Percentiles rank a stretch among this genome's conserved stretches.
These are phyloP conservation scores for Ochropleura plecta DNA, from an alignment of 2,888 invertebrate genomes.

Conservation along the genomic window DNA sequence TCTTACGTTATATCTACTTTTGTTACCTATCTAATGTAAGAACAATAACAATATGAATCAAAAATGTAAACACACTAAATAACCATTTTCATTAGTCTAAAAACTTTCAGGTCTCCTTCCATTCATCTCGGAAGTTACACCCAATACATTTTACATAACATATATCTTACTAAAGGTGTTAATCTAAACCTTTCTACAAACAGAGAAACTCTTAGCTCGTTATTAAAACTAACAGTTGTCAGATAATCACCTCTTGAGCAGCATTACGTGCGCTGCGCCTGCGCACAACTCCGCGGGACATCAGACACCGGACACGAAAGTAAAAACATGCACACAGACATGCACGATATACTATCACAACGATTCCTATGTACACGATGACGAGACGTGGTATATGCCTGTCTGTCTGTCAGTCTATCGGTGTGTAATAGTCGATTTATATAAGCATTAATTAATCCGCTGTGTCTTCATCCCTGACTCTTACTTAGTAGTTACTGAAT, in stretches of 20 bases:
- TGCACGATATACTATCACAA: slow-evolving; percentile 12
- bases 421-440: not conserved
- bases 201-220: slow-evolving; percentile 6
- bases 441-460: not conserved
- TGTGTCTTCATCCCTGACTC: too few relatives aligned
- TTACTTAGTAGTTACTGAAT: too few relatives aligned
- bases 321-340: slow-evolving; percentile 49
- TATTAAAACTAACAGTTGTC: slow-evolving; percentile 36
- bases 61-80: not conserved
- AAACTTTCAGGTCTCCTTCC: slow-evolving; percentile 10
- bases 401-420: not conserved
- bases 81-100: not conserved
- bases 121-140: slow-evolving; percentile 1
- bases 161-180: slow-evolving; percentile 2
- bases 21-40: not conserved
- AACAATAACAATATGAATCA: not conserved
- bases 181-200: slow-evolving; percentile 21
- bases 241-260: slow-evolving; percentile 24
- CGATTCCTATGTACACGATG: slow-evolving; percentile 2
- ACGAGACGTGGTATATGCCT: not conserved
- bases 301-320: slow-evolving; percentile 63
- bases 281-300: slow-evolving; percentile 32
- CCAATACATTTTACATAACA: slow-evolving; percentile 29
- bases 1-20: not conserved
- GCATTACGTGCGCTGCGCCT: slow-evolving; percentile 43